Evolutionary conservation across 2,888 invertebrate species (phyloP).

Genomic region (Drosophila villosipedis): DNA sequence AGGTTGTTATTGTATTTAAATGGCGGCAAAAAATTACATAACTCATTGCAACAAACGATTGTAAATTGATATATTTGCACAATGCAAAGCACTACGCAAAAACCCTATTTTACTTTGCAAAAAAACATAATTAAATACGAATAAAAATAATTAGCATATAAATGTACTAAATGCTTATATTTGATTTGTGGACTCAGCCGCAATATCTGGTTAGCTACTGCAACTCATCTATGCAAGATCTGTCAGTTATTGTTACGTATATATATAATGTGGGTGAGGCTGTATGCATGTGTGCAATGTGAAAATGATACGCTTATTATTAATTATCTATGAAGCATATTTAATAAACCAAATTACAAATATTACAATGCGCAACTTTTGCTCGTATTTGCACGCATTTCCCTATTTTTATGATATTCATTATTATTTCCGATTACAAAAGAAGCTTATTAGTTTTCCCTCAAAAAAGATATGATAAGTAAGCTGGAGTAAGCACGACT

Average conservation of each 20-base stretch:
- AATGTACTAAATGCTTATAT: constrained; percentile 64
- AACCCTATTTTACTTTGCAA: neutral
- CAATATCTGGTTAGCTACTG: constrained; percentile 41
- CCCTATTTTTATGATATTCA: constrained; percentile 23
- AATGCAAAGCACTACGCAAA: constrained; percentile 9
- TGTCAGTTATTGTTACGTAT: constrained; percentile 42
- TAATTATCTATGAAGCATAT: constrained; percentile 73
- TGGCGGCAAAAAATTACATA: neutral
- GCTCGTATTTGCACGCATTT: constrained; percentile 7
- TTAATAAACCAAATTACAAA: constrained; percentile 71
- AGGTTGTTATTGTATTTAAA: neutral
- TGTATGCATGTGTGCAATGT: constrained; percentile 22
- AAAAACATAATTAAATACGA: constrained; percentile 69
- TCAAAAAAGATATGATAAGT: neutral
- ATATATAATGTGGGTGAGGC: neutral
- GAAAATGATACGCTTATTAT: constrained; percentile 71
- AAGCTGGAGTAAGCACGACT: neutral
- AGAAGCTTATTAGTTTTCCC: constrained; percentile 60
- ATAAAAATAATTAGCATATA: constrained; percentile 73
- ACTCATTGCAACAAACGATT: neutral
- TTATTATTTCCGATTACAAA: constrained; percentile 26
- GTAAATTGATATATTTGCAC: constrained; percentile 20
- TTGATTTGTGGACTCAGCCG: constrained; percentile 65
- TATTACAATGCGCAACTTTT: constrained; percentile 24
- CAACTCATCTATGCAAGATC: constrained; percentile 22